Evolutionary conservation across 2,113 vertebrate genomes (phyloP), one percentile per base, ranked within the genome.

Genomic region (Aldabrachelys gigantea): DNA sequence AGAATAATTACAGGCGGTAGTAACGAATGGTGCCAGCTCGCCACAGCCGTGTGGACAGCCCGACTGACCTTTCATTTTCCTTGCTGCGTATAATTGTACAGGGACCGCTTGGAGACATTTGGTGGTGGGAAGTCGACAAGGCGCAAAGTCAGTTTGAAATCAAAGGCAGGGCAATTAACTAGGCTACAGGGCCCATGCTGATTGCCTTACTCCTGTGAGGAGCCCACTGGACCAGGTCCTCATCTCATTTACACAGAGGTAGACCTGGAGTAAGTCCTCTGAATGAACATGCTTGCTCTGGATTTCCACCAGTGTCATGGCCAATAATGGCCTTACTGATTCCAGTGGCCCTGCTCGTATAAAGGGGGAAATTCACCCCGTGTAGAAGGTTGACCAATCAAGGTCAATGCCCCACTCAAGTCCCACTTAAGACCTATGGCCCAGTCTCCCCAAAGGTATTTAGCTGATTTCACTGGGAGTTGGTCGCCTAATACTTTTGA

Each of bases 31-130:
- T 16, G n/a, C 47, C 90, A 50, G 44, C 52, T 17, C 5, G 29
- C 52, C 1, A 3, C 5, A 0, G 21, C 62, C 27, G 17, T 24
- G 27, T 22, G 47, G 1, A 4, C 6, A 4, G 54, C 2, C 10
- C 0, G 1, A 35, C 0, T 0, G 13, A 88, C 5, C 25, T 44
- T 50, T 1, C 1, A 1, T 52, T 84, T 29, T 47, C 8, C 49
- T 31, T 0, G 1, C 24, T 35, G 79, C 5, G 38, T 29, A 35
- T 29, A 65, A 82, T 12, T 62, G 41, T 24, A 8, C 1, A 5
- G 52, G 41, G 31, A 72, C 5, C 25, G 14, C 44, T 5, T n/a
- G 57, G 44, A 11, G 11, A 27, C 75, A 44, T 14, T 76, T 44
- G 72, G 41, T 12, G 5, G 72, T 44, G 72, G 24, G 24, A 41